These are phyloP conservation scores for Anguilla japonica DNA, from an alignment of 2,113 vertebrate genomes.

Conservation along the genomic window DNA sequence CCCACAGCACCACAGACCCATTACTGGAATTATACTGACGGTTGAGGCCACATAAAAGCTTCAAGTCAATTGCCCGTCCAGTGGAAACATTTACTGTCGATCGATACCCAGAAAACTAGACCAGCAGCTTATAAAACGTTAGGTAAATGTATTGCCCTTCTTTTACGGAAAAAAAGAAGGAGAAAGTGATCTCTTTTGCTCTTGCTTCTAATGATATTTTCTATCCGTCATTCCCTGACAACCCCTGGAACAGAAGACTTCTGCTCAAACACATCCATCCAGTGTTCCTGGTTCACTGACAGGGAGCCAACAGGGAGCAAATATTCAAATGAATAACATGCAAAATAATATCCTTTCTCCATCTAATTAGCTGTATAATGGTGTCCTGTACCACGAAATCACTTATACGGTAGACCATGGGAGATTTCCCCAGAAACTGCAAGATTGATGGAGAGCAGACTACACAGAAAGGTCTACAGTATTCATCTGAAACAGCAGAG, in stretches of 20 bases:
- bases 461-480: background rate
- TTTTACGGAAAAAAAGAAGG: background rate
- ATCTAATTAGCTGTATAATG: too few relatives aligned
- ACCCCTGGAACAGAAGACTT: background rate
- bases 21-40: conserved; percentile 36
- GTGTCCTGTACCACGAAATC: too few relatives aligned
- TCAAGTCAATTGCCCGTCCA: conserved; percentile 35
- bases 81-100: background rate
- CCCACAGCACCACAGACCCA: conserved; percentile 21
- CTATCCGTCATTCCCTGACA: background rate
- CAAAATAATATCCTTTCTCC: too few relatives aligned
- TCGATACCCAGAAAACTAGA: background rate
- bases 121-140: background rate
- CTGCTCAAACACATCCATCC: background rate
- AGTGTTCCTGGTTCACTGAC: background rate
- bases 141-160: background rate
- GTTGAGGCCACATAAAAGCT: conserved; percentile 18
- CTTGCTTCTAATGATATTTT: background rate
- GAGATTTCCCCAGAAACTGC: background rate
- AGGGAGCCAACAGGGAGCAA: background rate
- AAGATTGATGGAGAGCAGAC: background rate
- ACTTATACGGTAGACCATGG: too few relatives aligned
- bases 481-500: background rate
- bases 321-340: background rate
- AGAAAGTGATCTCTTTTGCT: background rate